These are phyloP conservation scores for Lepidurus couesii DNA, from an alignment of 1,140 invertebrate genomes.

Conservation along the genomic window DNA sequence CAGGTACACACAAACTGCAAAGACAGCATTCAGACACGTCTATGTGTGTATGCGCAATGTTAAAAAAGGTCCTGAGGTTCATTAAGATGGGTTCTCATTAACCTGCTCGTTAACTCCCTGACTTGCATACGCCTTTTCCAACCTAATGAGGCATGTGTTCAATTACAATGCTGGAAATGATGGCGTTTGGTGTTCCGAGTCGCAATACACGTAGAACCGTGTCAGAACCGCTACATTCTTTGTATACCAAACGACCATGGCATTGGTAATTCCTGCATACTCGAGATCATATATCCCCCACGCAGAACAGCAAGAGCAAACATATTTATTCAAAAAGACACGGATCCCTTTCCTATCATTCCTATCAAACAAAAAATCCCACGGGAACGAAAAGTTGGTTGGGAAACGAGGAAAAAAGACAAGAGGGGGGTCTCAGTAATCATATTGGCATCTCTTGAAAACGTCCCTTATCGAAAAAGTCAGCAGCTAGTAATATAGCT, in stretches of 20 bases:
- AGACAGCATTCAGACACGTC: not conserved
- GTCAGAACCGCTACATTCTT: too few relatives aligned
- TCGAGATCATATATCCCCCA: too few relatives aligned
- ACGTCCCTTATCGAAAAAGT: not conserved
- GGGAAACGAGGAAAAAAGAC: not conserved
- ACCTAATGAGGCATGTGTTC: constrained; percentile 21
- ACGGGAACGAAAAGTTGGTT: not conserved
- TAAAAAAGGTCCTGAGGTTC: not conserved
- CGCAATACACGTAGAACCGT: not conserved
- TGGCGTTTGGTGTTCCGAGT: not conserved
- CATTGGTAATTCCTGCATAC: too few relatives aligned
- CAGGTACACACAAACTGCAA: too few relatives aligned
- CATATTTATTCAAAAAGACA: too few relatives aligned
- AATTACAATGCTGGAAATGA: constrained; percentile 15
- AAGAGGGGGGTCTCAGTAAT: not conserved
- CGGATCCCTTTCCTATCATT: not conserved
- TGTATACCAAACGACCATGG: too few relatives aligned
- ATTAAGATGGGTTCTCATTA: constrained; percentile 18
- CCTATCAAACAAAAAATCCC: not conserved
- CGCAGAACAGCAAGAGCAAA: too few relatives aligned
- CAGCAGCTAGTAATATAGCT: constrained; percentile 9
- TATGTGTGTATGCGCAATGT: not conserved
- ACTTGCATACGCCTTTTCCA: constrained; percentile 13
- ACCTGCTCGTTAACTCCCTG: constrained; percentile 11
- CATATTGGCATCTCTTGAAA: constrained; percentile 11